Evolutionary conservation across 1,140 invertebrate genomes (phyloP).

Genomic region (Akabosia matsudoensis): DNA sequence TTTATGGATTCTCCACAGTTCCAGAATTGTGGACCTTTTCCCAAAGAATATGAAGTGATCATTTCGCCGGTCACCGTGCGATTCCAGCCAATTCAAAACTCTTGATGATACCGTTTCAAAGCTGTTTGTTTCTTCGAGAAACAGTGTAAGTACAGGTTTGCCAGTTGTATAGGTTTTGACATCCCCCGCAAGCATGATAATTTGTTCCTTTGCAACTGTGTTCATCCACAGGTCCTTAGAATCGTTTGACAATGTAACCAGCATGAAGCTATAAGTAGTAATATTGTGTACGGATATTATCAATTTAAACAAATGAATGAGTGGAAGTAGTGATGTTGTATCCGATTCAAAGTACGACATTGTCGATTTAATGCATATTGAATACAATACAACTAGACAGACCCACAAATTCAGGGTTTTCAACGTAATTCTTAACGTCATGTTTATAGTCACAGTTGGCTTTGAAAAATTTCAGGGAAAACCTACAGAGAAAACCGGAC

Average conservation of each 20-base stretch:
- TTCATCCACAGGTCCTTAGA: background rate
- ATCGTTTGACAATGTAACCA: background rate
- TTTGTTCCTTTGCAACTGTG: too few species aligned
- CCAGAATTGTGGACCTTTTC: background rate
- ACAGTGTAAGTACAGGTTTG: background rate
- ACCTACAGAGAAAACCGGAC: too few species aligned
- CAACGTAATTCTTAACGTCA: too few species aligned
- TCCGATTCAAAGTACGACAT: too few species aligned
- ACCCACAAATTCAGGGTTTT: too few species aligned
- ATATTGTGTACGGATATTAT: background rate
- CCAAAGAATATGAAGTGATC: conserved; percentile 8
- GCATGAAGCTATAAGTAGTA: background rate
- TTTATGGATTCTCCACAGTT: background rate
- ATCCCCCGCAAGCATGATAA: background rate
- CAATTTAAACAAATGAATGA: too few species aligned
- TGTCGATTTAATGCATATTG: too few species aligned
- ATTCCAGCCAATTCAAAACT: background rate
- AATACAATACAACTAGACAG: too few species aligned
- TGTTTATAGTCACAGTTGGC: too few species aligned
- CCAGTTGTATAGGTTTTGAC: background rate
- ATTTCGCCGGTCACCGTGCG: background rate
- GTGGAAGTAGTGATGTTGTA: too few species aligned
- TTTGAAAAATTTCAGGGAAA: too few species aligned
- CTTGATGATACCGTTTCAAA: background rate
- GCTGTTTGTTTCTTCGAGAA: too few species aligned